Evolutionary conservation across 2,113 vertebrate species (phyloP).

Genomic region (Excalfactoria chinensis): DNA sequence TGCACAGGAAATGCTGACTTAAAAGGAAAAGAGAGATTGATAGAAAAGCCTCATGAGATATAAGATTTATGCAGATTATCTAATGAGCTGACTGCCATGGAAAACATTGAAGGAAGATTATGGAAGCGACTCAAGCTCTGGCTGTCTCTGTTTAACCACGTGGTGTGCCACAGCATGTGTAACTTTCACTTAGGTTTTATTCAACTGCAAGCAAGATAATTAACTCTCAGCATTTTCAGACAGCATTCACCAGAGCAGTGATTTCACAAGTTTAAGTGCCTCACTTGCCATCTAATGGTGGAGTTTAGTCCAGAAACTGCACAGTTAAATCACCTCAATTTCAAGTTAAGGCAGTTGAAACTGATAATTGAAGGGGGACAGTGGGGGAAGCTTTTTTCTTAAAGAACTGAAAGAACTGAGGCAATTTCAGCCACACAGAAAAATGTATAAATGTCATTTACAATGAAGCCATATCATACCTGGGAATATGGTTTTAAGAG

Average conservation of each 20-base stretch:
- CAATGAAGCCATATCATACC: neutral
- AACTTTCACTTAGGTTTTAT: neutral
- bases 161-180: neutral
- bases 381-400: neutral
- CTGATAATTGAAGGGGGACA: neutral
- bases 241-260: neutral
- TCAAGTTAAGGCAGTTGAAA: neutral
- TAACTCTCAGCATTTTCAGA: neutral
- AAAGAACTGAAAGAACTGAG: neutral
- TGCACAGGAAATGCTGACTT: neutral
- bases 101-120: neutral
- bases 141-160: neutral
- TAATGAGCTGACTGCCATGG: neutral
- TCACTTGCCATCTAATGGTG: neutral
- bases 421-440: neutral
- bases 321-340: constrained; percentile 26
- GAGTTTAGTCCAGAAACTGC: neutral
- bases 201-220: neutral
- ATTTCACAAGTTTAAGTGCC: neutral
- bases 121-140: neutral
- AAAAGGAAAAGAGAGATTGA: neutral
- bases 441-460: neutral
- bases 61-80: neutral
- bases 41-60: neutral
- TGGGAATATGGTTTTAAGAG: neutral